Conservation (phyloP, 2,113 vertebrate genomes). For the Chinchilla lanigera region DNA sequence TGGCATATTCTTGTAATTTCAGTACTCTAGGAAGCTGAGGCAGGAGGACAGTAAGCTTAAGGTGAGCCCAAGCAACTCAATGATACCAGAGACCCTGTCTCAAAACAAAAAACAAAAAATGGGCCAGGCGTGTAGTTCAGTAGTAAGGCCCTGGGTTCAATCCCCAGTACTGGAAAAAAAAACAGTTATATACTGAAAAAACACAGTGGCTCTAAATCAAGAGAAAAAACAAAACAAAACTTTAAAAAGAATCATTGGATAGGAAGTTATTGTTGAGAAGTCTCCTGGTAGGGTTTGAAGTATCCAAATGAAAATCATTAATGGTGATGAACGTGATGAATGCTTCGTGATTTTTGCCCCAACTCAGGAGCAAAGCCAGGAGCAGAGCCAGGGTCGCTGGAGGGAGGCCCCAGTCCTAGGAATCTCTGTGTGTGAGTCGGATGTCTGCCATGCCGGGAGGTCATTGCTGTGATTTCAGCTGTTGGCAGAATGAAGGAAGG, state of each 20-base stretch:
- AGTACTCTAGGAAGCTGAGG: not conserved
- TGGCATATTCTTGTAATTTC: not conserved
- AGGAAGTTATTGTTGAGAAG: not conserved
- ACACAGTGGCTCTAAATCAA: not conserved
- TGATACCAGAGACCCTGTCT: not conserved
- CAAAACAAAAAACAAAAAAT: not conserved
- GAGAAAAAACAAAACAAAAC: not conserved
- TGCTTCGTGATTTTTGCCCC: not conserved
- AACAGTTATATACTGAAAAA: not conserved
- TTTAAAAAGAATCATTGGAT: not conserved
- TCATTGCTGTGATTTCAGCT: not conserved
- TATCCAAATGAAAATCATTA: not conserved
- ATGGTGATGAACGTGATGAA: not conserved
- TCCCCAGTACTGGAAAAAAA: not conserved
- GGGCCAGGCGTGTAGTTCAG: not conserved
- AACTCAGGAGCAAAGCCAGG: not conserved
- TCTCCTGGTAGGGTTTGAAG: not conserved
- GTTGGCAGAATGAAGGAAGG: not conserved
- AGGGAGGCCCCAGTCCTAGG: not conserved
- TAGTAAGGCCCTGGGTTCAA: not conserved
- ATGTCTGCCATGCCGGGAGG: not conserved
- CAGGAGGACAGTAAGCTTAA: not conserved
- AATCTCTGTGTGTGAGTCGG: not conserved
- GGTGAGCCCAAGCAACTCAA: not conserved
- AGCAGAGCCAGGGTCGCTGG: not conserved